phyloP scores from a whole-genome alignment of 2,888 invertebrate genomes.

The Pammene fasciana region DNA sequence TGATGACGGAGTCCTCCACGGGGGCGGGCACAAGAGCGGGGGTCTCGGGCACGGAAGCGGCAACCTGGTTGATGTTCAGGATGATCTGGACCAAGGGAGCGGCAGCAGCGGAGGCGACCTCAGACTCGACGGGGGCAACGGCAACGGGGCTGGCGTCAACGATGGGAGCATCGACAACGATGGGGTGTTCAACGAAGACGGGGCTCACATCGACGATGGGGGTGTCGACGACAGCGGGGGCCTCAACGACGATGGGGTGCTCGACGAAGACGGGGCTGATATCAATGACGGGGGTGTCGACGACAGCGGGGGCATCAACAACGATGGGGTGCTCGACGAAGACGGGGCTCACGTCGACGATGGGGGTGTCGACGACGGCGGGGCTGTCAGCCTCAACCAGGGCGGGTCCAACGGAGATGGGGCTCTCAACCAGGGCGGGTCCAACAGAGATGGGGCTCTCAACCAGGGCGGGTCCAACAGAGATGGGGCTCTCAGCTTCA shows the following conservation, averaged over 20 bases:
- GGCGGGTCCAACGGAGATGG: slow-evolving; percentile 26
- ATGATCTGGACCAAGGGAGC: slow-evolving; percentile 56
- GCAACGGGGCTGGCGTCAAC: slow-evolving; percentile 30
- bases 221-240: slow-evolving; percentile 14
- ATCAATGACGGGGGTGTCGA: slow-evolving; percentile 9
- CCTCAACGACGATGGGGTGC: slow-evolving; percentile 22
- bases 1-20: slow-evolving; percentile 10
- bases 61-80: slow-evolving; percentile 53
- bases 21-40: slow-evolving; percentile 43
- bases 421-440: slow-evolving; percentile 32
- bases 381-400: background rate
- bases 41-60: slow-evolving; percentile 41
- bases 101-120: slow-evolving; percentile 44
- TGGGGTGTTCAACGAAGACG: slow-evolving; percentile 25
- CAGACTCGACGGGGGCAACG: slow-evolving; percentile 43
- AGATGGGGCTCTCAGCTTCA: slow-evolving; percentile 38
- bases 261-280: slow-evolving; percentile 21
- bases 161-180: slow-evolving; percentile 23
- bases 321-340: slow-evolving; percentile 33
- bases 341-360: slow-evolving; percentile 7
- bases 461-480: slow-evolving; percentile 27
- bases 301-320: slow-evolving; percentile 14
- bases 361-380: too few relatives aligned
- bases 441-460: slow-evolving; percentile 35
- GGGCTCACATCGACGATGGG: slow-evolving; percentile 14